These are phyloP conservation scores for Tokudaia tokunoshimensis DNA, from an alignment of 2,797 vertebrate genomes.

Conservation along the genomic window DNA sequence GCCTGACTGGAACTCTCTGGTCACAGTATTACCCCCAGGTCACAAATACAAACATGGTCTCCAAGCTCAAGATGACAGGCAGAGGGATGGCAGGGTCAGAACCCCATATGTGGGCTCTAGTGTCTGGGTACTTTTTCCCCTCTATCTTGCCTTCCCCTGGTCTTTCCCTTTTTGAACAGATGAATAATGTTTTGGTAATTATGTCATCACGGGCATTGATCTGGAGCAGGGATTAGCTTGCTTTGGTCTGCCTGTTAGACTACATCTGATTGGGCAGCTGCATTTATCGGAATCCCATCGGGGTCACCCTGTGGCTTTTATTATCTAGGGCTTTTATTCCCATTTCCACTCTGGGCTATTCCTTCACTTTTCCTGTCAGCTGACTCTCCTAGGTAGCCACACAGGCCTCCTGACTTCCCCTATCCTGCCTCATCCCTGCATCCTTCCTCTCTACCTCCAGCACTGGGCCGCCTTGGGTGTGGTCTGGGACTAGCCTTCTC, in stretches of 20 bases:
- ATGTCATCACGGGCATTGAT: background rate
- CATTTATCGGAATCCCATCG: background rate
- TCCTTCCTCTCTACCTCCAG: background rate
- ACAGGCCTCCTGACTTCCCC: background rate
- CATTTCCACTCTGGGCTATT: background rate
- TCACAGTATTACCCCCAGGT: background rate
- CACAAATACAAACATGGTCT: too few species aligned
- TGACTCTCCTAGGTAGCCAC: background rate
- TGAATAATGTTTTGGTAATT: background rate
- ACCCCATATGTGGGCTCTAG: background rate
- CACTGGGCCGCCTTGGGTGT: background rate
- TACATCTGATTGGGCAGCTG: background rate
- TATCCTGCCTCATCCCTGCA: background rate
- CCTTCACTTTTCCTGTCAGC: background rate
- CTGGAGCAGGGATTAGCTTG: background rate
- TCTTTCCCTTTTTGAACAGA: background rate
- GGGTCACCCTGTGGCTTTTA: background rate
- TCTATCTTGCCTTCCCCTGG: background rate
- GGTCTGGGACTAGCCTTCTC: background rate
- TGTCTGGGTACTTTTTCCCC: background rate
- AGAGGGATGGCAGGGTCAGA: background rate
- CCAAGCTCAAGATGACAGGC: background rate
- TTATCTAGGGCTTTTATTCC: background rate
- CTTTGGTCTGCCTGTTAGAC: background rate
- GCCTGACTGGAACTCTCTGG: background rate